Conservation (phyloP, 37 sponge, comb jelly and placozoan genomes). For the Oscarella lobularis region DNA sequence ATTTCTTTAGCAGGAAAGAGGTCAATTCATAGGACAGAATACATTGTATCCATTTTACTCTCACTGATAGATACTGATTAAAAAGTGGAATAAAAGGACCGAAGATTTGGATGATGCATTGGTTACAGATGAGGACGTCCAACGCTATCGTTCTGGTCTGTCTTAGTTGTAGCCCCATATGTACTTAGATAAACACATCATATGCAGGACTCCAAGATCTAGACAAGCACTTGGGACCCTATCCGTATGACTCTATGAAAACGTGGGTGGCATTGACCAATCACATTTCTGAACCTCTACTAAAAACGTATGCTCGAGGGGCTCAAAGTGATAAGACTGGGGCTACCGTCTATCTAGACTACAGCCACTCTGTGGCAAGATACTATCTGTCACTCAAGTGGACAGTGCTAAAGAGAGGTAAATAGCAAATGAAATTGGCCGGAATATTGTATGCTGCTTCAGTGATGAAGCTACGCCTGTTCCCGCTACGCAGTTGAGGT, state of each 20-base stretch:
- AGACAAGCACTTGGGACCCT: conserved; percentile 61
- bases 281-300: conserved; percentile 26
- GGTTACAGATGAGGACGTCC: conserved; percentile 7
- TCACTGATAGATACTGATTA: conserved; percentile 69
- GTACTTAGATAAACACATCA: too few relatives aligned
- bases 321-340: too few relatives aligned
- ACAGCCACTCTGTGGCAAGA: too few relatives aligned
- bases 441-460: too few relatives aligned
- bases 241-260: conserved; percentile 67
- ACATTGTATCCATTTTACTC: too few relatives aligned
- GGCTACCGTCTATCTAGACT: too few relatives aligned
- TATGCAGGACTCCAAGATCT: conserved; percentile 31
- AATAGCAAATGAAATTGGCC: too few relatives aligned
- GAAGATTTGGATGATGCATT: conserved; percentile 42
- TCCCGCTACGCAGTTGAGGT: conserved; percentile 11
- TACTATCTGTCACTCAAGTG: too few relatives aligned
- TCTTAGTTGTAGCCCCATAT: too few relatives aligned
- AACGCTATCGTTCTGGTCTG: not conserved
- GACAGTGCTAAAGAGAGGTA: too few relatives aligned
- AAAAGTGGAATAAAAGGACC: conserved; percentile 28
- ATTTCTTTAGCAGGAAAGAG: conserved; percentile 63
- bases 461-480: conserved; percentile 22
- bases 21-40: too few relatives aligned
- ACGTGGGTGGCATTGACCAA: conserved; percentile 70
- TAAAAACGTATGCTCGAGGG: too few relatives aligned